Evolutionary conservation across 2,797 vertebrate species (phyloP).

Genomic region (Sebastes matsubarae): DNA sequence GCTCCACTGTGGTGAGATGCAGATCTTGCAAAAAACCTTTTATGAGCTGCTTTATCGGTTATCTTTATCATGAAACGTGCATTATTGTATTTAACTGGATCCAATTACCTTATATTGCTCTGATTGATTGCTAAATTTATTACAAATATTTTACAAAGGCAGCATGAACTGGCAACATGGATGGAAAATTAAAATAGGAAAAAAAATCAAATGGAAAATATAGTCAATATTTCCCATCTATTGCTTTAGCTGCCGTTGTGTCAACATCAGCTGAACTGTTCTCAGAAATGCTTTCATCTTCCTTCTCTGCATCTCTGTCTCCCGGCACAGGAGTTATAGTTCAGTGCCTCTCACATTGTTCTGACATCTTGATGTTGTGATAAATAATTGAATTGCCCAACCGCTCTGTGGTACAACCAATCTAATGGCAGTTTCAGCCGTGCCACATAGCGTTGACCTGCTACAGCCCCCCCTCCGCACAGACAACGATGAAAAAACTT

Average conservation of each 20-base stretch:
- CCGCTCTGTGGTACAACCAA: constrained; percentile 7
- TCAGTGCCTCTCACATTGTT: constrained; percentile 49
- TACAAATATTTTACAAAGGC: not conserved
- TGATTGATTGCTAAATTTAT: not conserved
- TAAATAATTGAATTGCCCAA: constrained; percentile 72
- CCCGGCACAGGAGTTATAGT: constrained; percentile 31
- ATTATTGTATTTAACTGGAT: not conserved
- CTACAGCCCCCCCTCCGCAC: not conserved
- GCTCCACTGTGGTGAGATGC: constrained; percentile 91
- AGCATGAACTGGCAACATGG: not conserved
- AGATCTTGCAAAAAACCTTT: not conserved
- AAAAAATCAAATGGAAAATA: not conserved
- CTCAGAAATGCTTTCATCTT: not conserved
- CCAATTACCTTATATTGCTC: not conserved
- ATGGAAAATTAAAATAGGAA: not conserved
- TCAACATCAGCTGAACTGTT: constrained; percentile 21
- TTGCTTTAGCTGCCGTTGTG: not conserved
- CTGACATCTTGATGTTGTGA: constrained; percentile 68
- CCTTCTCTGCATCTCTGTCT: constrained; percentile 2
- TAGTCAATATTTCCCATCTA: not conserved
- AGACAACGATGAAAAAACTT: constrained; percentile 7
- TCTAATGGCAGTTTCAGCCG: constrained; percentile 34
- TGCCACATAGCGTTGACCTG: constrained; percentile 2
- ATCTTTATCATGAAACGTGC: not conserved
- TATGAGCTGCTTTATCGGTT: not conserved